Percentiles rank a stretch among this genome's conserved stretches.
These are phyloP conservation scores for Acyrthosiphon pisum DNA, from an alignment of 1,140 invertebrate species.

Conservation along the genomic window DNA sequence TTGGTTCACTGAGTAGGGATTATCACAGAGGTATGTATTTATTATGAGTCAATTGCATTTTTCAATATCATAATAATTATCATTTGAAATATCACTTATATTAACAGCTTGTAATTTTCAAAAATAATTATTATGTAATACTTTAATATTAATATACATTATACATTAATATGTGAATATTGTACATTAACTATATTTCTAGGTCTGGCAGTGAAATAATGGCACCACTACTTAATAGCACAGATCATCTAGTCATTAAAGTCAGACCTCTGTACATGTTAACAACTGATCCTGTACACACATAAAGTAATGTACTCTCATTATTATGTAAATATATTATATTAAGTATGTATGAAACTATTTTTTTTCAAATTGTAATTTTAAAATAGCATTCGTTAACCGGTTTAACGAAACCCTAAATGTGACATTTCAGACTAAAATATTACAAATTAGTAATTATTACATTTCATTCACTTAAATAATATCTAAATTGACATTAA, in stretches of 20 bases:
- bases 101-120: too few relatives aligned
- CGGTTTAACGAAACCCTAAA: conserved; percentile 24
- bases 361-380: conserved; percentile 27
- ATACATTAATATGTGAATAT: not conserved
- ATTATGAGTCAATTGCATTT: not conserved
- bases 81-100: too few relatives aligned
- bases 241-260: conserved; percentile 50
- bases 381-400: conserved; percentile 34
- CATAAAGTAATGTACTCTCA: conserved; percentile 36
- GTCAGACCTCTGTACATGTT: conserved; percentile 55
- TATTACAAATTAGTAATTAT: not conserved
- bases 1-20: conserved; percentile 73
- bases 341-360: not conserved
- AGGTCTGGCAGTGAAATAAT: conserved; percentile 51
- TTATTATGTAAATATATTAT: conserved; percentile 43
- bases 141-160: too few relatives aligned
- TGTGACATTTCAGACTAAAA: conserved; percentile 37
- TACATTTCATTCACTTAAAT: conserved; percentile 2
- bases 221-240: conserved; percentile 51
- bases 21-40: conserved; percentile 36
- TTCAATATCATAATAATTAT: not conserved
- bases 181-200: not conserved
- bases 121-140: too few relatives aligned
- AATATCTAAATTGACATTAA: not conserved
- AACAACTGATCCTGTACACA: not conserved